Evolutionary conservation across 2,888 invertebrate genomes (phyloP).

Genomic region (Furcula furcula): DNA sequence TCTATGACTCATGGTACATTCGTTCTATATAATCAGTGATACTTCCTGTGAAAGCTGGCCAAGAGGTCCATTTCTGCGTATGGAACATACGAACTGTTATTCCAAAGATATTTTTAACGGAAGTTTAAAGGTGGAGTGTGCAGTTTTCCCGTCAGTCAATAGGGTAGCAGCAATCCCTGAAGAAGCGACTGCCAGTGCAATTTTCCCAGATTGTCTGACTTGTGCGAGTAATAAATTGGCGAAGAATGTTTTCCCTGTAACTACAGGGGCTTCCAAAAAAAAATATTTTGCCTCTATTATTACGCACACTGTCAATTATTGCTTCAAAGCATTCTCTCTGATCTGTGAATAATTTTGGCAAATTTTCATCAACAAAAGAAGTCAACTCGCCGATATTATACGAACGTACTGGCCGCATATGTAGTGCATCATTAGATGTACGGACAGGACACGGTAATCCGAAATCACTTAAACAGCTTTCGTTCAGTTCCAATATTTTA

Average conservation of each 20-base stretch:
- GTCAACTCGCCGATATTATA: constrained; percentile 3
- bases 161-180: constrained; percentile 16
- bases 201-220: constrained; percentile 3
- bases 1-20: constrained; percentile 24
- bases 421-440: no score
- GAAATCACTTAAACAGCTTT: constrained; percentile 8
- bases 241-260: constrained; percentile 16
- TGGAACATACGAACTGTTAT: constrained; percentile 20
- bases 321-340: constrained; percentile 19
- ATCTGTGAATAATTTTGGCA: constrained; percentile 18
- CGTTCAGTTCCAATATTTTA: constrained; percentile 4
- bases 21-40: no score
- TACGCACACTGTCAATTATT: constrained; percentile 12
- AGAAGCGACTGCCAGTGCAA: constrained; percentile 11
- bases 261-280: constrained; percentile 18
- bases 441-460: constrained; percentile 5
- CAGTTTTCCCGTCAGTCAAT: constrained; percentile 13
- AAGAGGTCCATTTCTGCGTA: constrained; percentile 29
- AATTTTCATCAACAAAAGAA: constrained; percentile 7
- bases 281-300: constrained; percentile 4
- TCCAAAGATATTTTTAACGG: constrained; percentile 17
- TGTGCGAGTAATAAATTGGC: no score
- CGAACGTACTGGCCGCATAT: no score
- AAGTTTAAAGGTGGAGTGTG: constrained; percentile 20
- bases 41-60: constrained; percentile 26